Conservation (phyloP, 2,888 invertebrate genomes). For the Drosophila paucipuncta region DNA sequence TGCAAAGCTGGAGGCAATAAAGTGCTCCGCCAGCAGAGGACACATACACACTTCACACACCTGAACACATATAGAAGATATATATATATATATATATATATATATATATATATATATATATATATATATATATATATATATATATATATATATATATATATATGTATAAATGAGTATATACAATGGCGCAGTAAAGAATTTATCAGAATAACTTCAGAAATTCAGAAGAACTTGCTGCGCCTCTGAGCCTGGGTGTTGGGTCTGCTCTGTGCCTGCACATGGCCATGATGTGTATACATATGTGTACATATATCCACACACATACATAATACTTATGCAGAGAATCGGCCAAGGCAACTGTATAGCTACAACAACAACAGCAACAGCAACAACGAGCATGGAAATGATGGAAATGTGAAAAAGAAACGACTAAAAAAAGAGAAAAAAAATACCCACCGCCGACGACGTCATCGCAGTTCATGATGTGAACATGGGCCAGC, state of each 20-base stretch:
- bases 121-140: too few relatives aligned
- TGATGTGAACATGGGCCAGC: conserved; percentile 53
- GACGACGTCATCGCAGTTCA: conserved; percentile 63
- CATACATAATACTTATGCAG: conserved; percentile 35
- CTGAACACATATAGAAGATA: conserved; percentile 10
- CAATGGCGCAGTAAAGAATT: conserved; percentile 60
- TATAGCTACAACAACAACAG: conserved; percentile 39
- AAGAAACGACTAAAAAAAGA: conserved; percentile 23
- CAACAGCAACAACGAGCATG: conserved; percentile 6
- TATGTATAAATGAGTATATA: conserved; percentile 9
- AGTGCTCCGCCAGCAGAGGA: conserved; percentile 31
- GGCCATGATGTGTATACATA: conserved; percentile 54
- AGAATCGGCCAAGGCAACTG: conserved; percentile 80
- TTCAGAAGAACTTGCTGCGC: conserved; percentile 76
- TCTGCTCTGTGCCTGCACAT: conserved; percentile 25
- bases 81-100: not conserved
- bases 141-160: conserved; percentile 9
- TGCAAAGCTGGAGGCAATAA: conserved; percentile 57
- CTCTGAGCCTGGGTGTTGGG: not conserved
- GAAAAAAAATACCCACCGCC: conserved; percentile 37
- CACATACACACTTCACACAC: conserved; percentile 25
- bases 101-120: conserved; percentile 6
- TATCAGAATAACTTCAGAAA: conserved; percentile 84
- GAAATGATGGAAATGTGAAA: conserved; percentile 28
- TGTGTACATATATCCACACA: conserved; percentile 13